phyloP scores from a whole-genome alignment of 1,140 invertebrate genomes.

The Sycobia sp. region DNA sequence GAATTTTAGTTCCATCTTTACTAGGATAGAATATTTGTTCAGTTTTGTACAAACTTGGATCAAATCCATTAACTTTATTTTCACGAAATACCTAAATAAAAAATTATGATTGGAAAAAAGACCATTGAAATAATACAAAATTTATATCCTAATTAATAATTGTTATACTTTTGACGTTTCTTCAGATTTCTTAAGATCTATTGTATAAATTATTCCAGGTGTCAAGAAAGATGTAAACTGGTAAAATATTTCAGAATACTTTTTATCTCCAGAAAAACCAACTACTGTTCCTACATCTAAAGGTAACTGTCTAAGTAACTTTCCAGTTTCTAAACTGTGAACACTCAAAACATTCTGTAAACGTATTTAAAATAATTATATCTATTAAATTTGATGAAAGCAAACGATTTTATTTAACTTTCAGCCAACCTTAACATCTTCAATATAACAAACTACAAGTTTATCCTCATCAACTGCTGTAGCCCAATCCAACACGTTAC shows the following conservation, averaged over 20 bases:
- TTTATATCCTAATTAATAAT: conserved; percentile 13
- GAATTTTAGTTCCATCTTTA: conserved; percentile 94
- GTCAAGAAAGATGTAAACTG: conserved; percentile 92
- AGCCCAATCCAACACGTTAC: conserved; percentile 89
- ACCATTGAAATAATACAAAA: conserved; percentile 5
- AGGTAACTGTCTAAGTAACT: conserved; percentile 73
- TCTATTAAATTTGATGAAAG: not conserved
- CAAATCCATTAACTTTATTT: conserved; percentile 84
- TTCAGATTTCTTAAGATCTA: conserved; percentile 75
- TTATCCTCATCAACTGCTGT: conserved; percentile 83
- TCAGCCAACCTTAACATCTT: conserved; percentile 95
- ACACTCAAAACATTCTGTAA: conserved; percentile 84
- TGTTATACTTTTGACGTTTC: conserved; percentile 60
- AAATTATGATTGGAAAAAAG: not conserved
- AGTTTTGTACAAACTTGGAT: conserved; percentile 79
- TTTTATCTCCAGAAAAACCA: conserved; percentile 83
- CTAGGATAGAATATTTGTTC: conserved; percentile 93
- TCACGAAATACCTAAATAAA: conserved; percentile 76
- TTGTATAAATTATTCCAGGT: conserved; percentile 87
- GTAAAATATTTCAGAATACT: conserved; percentile 91
- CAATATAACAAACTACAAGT: conserved; percentile 88
- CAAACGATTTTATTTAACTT: conserved; percentile 21
- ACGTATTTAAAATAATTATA: conserved; percentile 27
- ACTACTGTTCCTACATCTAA: conserved; percentile 86
- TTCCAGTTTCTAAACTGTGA: conserved; percentile 76